Evolutionary conservation across 2,888 invertebrate genomes (phyloP).

Genomic region (Drosophila ustulata): DNA sequence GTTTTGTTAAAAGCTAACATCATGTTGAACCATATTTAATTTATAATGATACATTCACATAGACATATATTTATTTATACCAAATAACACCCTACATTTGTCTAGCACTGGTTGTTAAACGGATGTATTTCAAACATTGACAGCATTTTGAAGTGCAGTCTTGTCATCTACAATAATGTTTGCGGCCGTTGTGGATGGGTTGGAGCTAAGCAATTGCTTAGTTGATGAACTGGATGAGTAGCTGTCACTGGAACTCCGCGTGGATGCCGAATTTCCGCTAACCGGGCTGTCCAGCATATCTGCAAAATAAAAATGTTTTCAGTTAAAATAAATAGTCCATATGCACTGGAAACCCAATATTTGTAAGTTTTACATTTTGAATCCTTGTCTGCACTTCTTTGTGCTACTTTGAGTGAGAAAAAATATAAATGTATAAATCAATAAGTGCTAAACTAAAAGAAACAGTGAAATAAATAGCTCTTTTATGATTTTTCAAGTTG

Average conservation of each 20-base stretch:
- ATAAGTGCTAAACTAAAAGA: no score
- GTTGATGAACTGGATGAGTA: conserved; percentile 93
- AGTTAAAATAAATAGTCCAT: neutral
- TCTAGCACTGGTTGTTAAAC: neutral
- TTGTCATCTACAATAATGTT: conserved; percentile 84
- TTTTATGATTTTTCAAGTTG: no score
- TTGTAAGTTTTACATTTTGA: no score
- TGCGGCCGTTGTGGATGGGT: conserved; percentile 80
- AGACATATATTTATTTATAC: neutral
- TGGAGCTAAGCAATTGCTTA: conserved; percentile 88
- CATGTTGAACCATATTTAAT: conserved; percentile 2
- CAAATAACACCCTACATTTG: conserved; percentile 3
- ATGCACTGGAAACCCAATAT: no score
- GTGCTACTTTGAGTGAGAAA: no score
- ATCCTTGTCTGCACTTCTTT: no score
- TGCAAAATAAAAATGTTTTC: conserved; percentile 30
- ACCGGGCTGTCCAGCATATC: conserved; percentile 88
- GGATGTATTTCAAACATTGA: conserved; percentile 78
- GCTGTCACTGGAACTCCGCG: conserved; percentile 92
- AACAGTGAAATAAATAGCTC: no score
- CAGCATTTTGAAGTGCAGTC: conserved; percentile 82
- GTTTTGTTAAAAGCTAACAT: neutral
- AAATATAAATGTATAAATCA: no score
- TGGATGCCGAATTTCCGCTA: conserved; percentile 85
- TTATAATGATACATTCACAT: conserved; percentile 1